Evolutionary conservation across 2,113 vertebrate species (phyloP), one percentile per base, ranked within the genome.

Genomic region (Triplophysa dalaica): DNA sequence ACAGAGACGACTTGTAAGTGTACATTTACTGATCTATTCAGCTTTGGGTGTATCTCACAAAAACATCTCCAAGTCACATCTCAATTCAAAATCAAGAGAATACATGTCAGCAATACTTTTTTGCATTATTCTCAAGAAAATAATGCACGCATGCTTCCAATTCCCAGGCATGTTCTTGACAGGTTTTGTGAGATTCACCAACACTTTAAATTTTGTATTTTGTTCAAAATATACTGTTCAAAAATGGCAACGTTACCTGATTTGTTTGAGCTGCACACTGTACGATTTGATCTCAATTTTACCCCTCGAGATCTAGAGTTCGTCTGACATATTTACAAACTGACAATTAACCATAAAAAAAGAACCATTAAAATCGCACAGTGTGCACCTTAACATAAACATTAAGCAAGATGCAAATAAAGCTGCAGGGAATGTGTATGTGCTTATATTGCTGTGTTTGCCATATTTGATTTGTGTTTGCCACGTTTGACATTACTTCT

Each of bases 1-100:
- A 87, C 87, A 2, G 96, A 98, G 85, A 98, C 94, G 82, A 99
- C 98, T 72, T 62, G 98, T 99, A 92, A 92, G 97, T 94, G 61
- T 69, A 52, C 67, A 72, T 62, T 79, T 67, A 22, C 65, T 41
- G 12, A 29, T 6, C 12, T 5, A 33, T 10, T 17, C 16, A 70
- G 10, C 13, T 24, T 2, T 8, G 11, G 66, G 21, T 22, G 66
- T 24, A 24, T 48, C 21, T 69, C 43, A 69, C 43, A 16, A 29
- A 69, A 69, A 26, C 22, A 52, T 52, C 22, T 70, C 41, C 14
- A 22, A 11, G 43, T 45, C 9, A 45, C 43, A 45, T 45, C 43
- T 45, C 43, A 45, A 38, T 38, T 38, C 33, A 7, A 38, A 38
- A 38, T 7, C 33, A 38, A 45, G 11, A 45, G 43, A 45, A 45